phyloP scores from a whole-genome alignment of 2,888 invertebrate genomes.

The Platerodrilus igneus region DNA sequence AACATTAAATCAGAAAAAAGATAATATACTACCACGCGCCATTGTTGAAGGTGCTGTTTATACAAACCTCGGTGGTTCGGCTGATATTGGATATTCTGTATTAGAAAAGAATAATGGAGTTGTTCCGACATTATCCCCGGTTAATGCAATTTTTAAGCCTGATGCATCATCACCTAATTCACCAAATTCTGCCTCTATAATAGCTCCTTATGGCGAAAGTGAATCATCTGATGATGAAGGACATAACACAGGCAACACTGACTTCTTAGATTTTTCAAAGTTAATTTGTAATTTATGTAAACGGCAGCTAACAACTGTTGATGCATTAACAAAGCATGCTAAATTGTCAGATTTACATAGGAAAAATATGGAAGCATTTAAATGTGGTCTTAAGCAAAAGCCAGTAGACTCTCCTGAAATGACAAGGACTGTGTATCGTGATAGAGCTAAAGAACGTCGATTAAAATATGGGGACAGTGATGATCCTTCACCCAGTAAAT shows the following conservation, averaged over 20 bases:
- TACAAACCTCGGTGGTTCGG: conserved; percentile 60
- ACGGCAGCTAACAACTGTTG: conserved; percentile 85
- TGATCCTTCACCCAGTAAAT: conserved; percentile 66
- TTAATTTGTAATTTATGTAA: conserved; percentile 93
- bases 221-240: conserved; percentile 59
- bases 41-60: conserved; percentile 28
- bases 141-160: conserved; percentile 41
- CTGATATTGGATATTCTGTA: conserved; percentile 91
- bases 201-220: conserved; percentile 75
- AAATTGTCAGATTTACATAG: conserved; percentile 93
- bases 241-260: conserved; percentile 62
- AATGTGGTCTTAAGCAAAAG: too few species aligned
- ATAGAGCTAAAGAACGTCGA: conserved; percentile 92
- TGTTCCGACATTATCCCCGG: conserved; percentile 15
- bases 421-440: conserved; percentile 82
- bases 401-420: too few species aligned
- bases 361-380: conserved; percentile 64
- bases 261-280: conserved; percentile 82
- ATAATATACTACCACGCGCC: conserved; percentile 48
- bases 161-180: conserved; percentile 25
- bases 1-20: conserved; percentile 93
- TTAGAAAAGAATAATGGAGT: conserved; percentile 67
- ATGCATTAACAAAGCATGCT: conserved; percentile 85
- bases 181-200: conserved; percentile 51
- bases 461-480: conserved; percentile 90